These are phyloP conservation scores for Chymomyza procnemis DNA, from an alignment of 2,888 invertebrate genomes.

Conservation along the genomic window DNA sequence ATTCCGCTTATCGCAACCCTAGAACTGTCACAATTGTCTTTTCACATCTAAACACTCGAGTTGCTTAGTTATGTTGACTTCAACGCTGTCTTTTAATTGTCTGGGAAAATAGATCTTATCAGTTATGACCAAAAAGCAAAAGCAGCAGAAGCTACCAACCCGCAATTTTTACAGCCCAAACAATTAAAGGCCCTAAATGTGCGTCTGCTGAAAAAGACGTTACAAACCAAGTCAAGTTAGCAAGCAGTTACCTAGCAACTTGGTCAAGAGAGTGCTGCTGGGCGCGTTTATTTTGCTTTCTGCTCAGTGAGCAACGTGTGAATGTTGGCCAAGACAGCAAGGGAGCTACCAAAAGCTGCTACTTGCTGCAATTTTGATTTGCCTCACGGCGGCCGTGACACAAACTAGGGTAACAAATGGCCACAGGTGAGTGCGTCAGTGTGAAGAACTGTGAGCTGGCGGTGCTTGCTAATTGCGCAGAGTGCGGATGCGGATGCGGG, in stretches of 20 bases:
- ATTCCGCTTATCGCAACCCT: not conserved
- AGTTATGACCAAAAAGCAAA: conserved; percentile 1
- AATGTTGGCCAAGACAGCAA: conserved; percentile 28
- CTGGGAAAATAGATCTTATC: conserved; percentile 64
- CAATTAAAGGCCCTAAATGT: not conserved
- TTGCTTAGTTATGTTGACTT: not conserved
- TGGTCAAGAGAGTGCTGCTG: conserved; percentile 52
- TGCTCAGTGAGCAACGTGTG: conserved; percentile 67
- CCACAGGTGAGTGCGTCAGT: conserved; percentile 60
- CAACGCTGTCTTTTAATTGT: conserved; percentile 46
- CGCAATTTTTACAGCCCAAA: not conserved
- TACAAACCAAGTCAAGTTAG: conserved; percentile 44
- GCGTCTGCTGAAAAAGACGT: conserved; percentile 46
- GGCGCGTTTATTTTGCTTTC: conserved; percentile 40
- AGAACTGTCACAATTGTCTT: not conserved
- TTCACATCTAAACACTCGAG: not conserved
- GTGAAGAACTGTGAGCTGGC: conserved; percentile 19
- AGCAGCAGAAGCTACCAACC: not conserved
- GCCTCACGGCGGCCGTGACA: conserved; percentile 31
- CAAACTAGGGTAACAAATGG: conserved; percentile 33
- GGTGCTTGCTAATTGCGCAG: conserved; percentile 30
- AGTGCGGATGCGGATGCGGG: conserved; percentile 2
- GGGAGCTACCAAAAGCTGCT: conserved; percentile 43
- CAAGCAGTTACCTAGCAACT: conserved; percentile 33
- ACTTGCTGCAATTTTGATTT: conserved; percentile 64